Conservation (phyloP, 2,113 vertebrate species). For the Corythoichthys haematopterus region DNA sequence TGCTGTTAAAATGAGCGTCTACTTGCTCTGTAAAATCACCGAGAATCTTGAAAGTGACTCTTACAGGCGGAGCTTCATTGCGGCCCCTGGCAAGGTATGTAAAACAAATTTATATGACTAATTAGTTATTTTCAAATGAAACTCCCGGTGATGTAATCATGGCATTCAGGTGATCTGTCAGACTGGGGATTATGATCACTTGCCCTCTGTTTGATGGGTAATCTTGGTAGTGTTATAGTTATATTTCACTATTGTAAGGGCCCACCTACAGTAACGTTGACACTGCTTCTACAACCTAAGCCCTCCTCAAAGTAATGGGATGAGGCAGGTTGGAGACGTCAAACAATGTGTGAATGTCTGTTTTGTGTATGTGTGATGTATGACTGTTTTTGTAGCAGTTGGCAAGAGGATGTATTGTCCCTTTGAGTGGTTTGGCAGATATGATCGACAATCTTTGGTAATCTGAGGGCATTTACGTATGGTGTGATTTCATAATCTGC, state of each 20-base stretch:
- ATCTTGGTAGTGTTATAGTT: slow-evolving; percentile 65
- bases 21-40: slow-evolving; percentile 80
- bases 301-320: slow-evolving; percentile 35
- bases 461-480: slow-evolving; percentile 59
- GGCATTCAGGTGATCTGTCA: slow-evolving; percentile 53
- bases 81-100: slow-evolving; percentile 66
- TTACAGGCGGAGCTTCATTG: slow-evolving; percentile 68
- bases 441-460: slow-evolving; percentile 69
- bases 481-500: background rate
- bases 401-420: slow-evolving; percentile 32
- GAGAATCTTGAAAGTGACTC: slow-evolving; percentile 81
- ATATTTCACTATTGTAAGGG: slow-evolving; percentile 67
- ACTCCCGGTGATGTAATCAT: slow-evolving; percentile 61
- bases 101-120: background rate
- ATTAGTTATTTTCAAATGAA: background rate
- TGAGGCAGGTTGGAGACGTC: slow-evolving; percentile 27
- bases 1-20: slow-evolving; percentile 92
- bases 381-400: slow-evolving; percentile 50
- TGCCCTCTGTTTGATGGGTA: slow-evolving; percentile 61
- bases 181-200: slow-evolving; percentile 32
- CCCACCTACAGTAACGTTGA: slow-evolving; percentile 52
- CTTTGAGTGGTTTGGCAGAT: slow-evolving; percentile 27
- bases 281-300: slow-evolving; percentile 21
- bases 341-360: slow-evolving; percentile 45
- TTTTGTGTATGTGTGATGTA: slow-evolving; percentile 24